Evolutionary conservation across 2,888 invertebrate genomes (phyloP), one percentile per base, ranked within the genome.

Genomic region (Cremastobaeus sp.): DNA sequence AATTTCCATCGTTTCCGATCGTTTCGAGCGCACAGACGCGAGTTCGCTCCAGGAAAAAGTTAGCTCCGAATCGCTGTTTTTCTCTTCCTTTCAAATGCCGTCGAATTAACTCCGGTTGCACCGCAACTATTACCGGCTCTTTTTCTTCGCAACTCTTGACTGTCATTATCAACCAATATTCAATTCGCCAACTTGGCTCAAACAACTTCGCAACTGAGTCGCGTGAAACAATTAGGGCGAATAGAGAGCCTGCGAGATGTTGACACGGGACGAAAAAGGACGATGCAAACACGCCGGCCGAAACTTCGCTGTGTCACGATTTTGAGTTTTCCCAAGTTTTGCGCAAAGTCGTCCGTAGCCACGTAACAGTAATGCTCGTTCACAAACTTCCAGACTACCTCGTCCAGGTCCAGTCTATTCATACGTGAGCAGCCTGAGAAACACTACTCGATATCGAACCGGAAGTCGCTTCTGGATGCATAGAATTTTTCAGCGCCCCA

Each of bases 401-500:
- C 48, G 55, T 60, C 30, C 52, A 35, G 47, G 74, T 59, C 65
- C 77, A 70, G 76, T 74, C 74, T 57, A 77, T 78, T 78, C 76
- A 78, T 78, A 77, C 75, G 74, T 70, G 77, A 78, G 70, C 57
- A 71, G 65, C 52, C 62, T 76, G 41, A 54, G 64, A 70, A 73
- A 62, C 47, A 35, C 45, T 41, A 62, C 20, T 54, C 64, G 69
- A 70, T 70, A 74, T 70, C 69, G 57, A 62, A 41, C 60, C 55
- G 54, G 60, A 69, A 69, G 74, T 74, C 48, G 60, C 74, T 78
- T 41, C 47, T 17, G 65, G 75, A 78, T 79, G 77, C 77, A 79
- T 79, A 48, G 79, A 79, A 79, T 77, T 79, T 79, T 79, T 77
- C 77, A 79, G 25, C 28, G n/a, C 21, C 30, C 1, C 11, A 11